Percentiles rank a stretch among this genome's conserved stretches.
phyloP scores from a whole-genome alignment of 1,140 invertebrate species.

The Panagrolaimus sp. region DNA sequence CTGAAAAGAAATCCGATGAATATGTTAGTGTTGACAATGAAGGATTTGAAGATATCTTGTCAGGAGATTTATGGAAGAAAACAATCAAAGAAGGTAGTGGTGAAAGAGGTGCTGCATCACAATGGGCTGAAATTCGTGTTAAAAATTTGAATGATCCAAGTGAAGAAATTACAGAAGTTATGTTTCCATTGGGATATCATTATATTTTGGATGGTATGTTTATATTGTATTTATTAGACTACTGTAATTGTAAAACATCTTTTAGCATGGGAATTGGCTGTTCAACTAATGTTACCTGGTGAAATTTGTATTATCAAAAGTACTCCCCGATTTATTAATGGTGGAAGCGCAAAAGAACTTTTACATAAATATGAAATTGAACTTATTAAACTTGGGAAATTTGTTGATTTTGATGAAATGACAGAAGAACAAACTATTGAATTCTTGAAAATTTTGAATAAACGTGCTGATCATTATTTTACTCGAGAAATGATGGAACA shows the following conservation, averaged over 20 bases:
- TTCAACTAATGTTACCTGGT: conserved; percentile 3
- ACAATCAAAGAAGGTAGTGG: background rate
- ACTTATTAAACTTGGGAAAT: background rate
- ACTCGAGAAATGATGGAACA: background rate
- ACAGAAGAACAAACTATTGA: background rate
- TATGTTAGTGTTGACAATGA: background rate
- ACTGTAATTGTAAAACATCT: background rate
- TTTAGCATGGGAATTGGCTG: conserved; percentile 6
- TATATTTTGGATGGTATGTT: conserved; percentile 1
- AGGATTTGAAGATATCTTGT: background rate
- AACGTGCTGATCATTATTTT: background rate
- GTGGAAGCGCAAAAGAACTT: background rate
- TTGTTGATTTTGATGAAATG: background rate
- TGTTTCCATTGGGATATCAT: background rate
- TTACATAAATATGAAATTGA: background rate
- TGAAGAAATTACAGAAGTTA: background rate
- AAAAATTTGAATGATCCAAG: background rate
- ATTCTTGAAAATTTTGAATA: background rate
- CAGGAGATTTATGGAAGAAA: conserved; percentile 6
- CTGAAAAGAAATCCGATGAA: background rate
- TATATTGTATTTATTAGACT: no score
- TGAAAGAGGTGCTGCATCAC: background rate
- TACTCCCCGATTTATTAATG: background rate
- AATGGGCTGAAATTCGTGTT: background rate
- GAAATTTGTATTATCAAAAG: background rate